These are phyloP conservation scores for Idaea straminata DNA, from an alignment of 2,888 invertebrate genomes.

Conservation along the genomic window DNA sequence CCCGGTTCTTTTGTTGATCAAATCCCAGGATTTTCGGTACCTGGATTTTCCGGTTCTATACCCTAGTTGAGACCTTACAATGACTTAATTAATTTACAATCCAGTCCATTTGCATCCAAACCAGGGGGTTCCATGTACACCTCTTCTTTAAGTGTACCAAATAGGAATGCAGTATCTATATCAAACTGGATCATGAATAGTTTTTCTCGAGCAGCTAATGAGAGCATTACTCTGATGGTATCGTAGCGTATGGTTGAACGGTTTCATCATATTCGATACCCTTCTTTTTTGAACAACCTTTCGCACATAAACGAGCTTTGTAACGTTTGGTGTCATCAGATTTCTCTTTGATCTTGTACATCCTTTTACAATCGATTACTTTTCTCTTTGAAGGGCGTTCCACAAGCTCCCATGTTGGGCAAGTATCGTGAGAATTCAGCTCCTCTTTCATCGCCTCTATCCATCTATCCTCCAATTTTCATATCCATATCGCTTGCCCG, in stretches of 20 bases:
- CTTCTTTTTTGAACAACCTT: slow-evolving; percentile 5
- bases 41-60: no score
- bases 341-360: not conserved
- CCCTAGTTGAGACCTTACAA: slow-evolving; percentile 6
- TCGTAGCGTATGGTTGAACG: not conserved
- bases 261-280: slow-evolving; percentile 10
- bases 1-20: no score
- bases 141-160: slow-evolving; percentile 6
- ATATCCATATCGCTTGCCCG: no score
- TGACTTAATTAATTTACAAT: not conserved
- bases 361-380: slow-evolving; percentile 5
- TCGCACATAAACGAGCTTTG: slow-evolving; percentile 7
- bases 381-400: not conserved
- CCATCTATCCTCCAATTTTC: slow-evolving; percentile 2
- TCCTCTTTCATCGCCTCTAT: slow-evolving; percentile 5
- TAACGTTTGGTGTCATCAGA: not conserved
- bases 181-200: slow-evolving; percentile 9
- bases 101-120: not conserved
- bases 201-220: slow-evolving; percentile 2
- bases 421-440: not conserved
- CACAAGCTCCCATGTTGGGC: not conserved
- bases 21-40: no score
- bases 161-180: slow-evolving; percentile 10
- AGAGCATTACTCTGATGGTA: slow-evolving; percentile 4
- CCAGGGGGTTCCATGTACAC: slow-evolving; percentile 6